Evolutionary conservation across 2,888 invertebrate species (phyloP).

Genomic region (Carcina quercana): DNA sequence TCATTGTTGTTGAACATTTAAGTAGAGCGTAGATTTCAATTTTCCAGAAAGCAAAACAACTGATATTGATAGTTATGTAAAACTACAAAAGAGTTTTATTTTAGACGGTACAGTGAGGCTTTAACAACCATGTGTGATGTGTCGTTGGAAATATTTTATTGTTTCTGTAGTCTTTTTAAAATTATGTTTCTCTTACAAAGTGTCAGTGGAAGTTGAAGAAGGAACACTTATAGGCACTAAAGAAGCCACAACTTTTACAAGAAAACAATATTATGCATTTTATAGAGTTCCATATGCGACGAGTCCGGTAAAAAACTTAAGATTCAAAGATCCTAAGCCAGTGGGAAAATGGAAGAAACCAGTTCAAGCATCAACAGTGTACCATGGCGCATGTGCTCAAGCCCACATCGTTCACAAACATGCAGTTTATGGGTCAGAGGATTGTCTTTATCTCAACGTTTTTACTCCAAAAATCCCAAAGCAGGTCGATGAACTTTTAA

Average conservation of each 20-base stretch:
- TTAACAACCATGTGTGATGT: too few relatives aligned
- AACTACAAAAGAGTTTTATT: too few relatives aligned
- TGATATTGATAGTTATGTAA: too few relatives aligned
- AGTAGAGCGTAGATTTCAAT: too few relatives aligned
- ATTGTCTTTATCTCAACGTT: slow-evolving; percentile 81
- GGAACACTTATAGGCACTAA: slow-evolving; percentile 41
- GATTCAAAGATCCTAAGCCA: slow-evolving; percentile 53
- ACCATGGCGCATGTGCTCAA: slow-evolving; percentile 76
- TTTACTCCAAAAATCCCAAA: slow-evolving; percentile 71
- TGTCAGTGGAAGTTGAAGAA: slow-evolving; percentile 43
- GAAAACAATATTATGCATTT: slow-evolving; percentile 44
- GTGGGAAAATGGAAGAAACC: slow-evolving; percentile 59
- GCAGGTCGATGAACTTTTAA: slow-evolving; percentile 17
- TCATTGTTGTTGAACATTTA: too few relatives aligned
- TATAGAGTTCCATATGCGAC: slow-evolving; percentile 59
- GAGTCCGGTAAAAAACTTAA: slow-evolving; percentile 40
- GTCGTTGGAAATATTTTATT: not conserved
- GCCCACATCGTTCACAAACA: slow-evolving; percentile 57
- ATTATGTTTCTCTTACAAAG: slow-evolving; percentile 24
- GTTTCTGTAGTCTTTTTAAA: too few relatives aligned
- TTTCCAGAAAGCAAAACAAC: too few relatives aligned
- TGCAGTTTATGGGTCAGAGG: slow-evolving; percentile 62
- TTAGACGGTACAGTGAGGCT: too few relatives aligned
- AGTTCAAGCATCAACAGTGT: slow-evolving; percentile 71
- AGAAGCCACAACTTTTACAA: slow-evolving; percentile 37